Conservation (phyloP, 2,888 invertebrate species). For the Pterostichus niger region DNA sequence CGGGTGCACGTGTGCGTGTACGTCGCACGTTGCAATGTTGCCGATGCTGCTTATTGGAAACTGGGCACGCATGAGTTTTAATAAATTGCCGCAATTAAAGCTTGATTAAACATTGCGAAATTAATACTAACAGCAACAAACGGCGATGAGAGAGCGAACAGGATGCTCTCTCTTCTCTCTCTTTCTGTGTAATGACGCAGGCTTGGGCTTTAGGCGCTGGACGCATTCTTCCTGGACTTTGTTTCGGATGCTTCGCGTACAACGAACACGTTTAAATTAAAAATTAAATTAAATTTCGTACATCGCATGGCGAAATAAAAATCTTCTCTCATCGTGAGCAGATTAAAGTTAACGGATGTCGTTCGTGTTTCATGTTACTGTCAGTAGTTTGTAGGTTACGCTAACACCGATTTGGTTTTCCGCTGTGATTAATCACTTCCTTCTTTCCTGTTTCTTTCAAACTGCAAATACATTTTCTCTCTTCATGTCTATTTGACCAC, state of each 20-base stretch:
- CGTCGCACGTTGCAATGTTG: conserved; percentile 59
- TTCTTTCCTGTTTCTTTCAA: conserved; percentile 32
- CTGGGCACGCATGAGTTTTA: conserved; percentile 68
- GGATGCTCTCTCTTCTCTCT: background rate
- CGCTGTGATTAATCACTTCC: conserved; percentile 43
- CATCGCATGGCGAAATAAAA: conserved; percentile 55
- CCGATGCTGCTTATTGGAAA: conserved; percentile 68
- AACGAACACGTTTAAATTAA: conserved; percentile 62
- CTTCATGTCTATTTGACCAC: conserved; percentile 37
- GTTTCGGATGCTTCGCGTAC: conserved; percentile 43
- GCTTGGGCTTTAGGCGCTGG: conserved; percentile 28
- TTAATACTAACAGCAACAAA: conserved; percentile 64
- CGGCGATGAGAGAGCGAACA: background rate
- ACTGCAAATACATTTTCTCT: conserved; percentile 28
- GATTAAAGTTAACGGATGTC: conserved; percentile 51
- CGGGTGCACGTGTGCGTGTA: conserved; percentile 6
- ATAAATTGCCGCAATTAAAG: conserved; percentile 69
- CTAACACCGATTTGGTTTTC: conserved; percentile 46
- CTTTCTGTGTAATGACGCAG: conserved; percentile 30
- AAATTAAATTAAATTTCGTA: conserved; percentile 62
- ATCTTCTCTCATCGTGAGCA: conserved; percentile 52
- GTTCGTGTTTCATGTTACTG: conserved; percentile 21
- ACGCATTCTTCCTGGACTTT: conserved; percentile 57
- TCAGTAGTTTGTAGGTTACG: conserved; percentile 8
- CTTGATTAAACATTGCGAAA: conserved; percentile 67